phyloP scores from a whole-genome alignment of 2,888 invertebrate species.

The Cataglyphis cursor region DNA sequence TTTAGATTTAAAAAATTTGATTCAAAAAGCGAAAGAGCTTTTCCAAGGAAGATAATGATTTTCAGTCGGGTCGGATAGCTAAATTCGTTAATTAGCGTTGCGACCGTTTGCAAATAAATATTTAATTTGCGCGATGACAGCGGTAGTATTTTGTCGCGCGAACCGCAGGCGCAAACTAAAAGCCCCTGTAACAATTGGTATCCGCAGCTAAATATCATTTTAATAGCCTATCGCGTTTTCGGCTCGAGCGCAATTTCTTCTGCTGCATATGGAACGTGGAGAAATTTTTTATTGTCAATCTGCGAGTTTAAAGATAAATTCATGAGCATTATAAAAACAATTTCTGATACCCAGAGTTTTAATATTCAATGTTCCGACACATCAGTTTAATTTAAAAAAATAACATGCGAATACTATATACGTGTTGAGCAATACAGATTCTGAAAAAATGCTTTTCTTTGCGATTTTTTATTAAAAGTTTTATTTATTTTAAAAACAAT shows the following conservation, averaged over 20 bases:
- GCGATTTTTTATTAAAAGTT: background rate
- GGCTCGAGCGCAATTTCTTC: slow-evolving; percentile 10
- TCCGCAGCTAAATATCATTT: slow-evolving; percentile 36
- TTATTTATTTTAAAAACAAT: slow-evolving; percentile 6
- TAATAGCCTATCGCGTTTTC: slow-evolving; percentile 27
- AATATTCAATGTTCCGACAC: background rate
- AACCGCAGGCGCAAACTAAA: slow-evolving; percentile 5
- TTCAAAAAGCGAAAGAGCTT: background rate
- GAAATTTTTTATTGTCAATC: slow-evolving; percentile 13
- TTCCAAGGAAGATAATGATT: background rate
- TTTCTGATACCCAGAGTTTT: background rate
- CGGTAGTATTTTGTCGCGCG: slow-evolving; percentile 20
- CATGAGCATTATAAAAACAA: background rate
- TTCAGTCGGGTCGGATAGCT: background rate
- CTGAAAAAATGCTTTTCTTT: background rate
- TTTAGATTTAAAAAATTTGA: background rate
- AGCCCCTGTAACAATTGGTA: slow-evolving; percentile 16
- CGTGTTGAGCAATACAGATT: background rate
- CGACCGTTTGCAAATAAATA: slow-evolving; percentile 19
- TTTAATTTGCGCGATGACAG: slow-evolving; percentile 12
- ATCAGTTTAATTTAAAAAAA: background rate
- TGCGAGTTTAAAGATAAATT: background rate
- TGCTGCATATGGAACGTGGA: background rate
- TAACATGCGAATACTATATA: background rate
- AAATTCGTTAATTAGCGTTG: slow-evolving; percentile 13